Conservation (phyloP, 2,113 vertebrate species). For the Suricata suricatta region DNA sequence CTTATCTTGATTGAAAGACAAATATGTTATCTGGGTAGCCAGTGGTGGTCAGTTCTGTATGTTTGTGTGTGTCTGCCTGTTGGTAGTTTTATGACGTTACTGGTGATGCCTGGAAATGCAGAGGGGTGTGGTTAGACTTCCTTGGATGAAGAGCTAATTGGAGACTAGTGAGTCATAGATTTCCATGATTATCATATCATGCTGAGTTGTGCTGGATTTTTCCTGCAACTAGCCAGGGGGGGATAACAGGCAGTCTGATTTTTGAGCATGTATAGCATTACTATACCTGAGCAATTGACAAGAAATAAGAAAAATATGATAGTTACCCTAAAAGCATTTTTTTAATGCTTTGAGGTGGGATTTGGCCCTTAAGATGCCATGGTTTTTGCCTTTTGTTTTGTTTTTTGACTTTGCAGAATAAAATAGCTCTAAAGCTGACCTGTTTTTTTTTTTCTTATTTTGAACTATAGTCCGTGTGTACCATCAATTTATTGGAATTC, state of each 20-base stretch:
- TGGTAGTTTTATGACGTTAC: neutral
- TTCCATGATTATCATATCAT: neutral
- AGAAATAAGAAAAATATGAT: neutral
- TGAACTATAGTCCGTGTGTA: neutral
- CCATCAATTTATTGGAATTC: neutral
- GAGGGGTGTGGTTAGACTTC: neutral
- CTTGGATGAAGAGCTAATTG: neutral
- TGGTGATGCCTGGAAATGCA: neutral
- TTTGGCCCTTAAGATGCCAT: neutral
- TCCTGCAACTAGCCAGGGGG: neutral
- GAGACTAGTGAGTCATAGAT: neutral
- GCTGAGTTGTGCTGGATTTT: neutral
- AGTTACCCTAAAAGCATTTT: neutral
- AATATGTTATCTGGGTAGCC: neutral
- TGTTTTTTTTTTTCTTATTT: neutral
- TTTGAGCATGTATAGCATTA: neutral
- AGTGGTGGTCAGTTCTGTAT: neutral
- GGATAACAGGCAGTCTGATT: neutral
- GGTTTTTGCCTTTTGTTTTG: neutral
- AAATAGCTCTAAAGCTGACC: neutral
- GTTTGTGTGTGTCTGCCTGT: neutral
- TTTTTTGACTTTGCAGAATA: neutral
- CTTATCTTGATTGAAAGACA: constrained; percentile 77
- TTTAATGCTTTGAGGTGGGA: neutral
- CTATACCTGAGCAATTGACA: neutral